Base-by-base conservation (phyloP, 2,797 vertebrate genomes). In the Intellagama lesueurii region DNA sequence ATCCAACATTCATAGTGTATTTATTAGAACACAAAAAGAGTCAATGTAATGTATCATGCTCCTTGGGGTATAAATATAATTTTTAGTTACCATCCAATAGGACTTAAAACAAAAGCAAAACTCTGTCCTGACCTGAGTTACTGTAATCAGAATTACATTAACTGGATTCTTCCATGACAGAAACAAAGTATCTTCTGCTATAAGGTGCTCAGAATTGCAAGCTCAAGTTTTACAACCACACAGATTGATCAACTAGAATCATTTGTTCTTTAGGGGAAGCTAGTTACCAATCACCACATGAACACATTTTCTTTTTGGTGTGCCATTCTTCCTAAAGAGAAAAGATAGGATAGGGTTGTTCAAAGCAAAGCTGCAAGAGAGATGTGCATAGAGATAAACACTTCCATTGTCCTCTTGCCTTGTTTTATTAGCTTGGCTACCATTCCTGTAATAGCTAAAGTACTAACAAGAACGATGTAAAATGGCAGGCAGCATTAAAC, bases 401-500 rank as follows among this genome's bases (percentile, higher is more conserved):
- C 30, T 70, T 80, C 28, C 66, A 80, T 80, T 64, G 17, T 72
- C 30, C 64, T 80, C 49, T 73, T 75, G 69, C 77, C 40, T 66
- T 73, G 40, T 60, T 85, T 89, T 80, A 73, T 64, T 64, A 84
- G 66, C 49, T 64, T n/a, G 52, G 85, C 1, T 77, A 68, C 0
- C 5, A 81, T 49, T 47, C 17, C 47, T 75, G 28, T 86, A 81
- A 30, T 14, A 84, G 56, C 0, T 30, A 8, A 79, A 49, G 88
- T 26, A 40, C 47, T 64, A 86, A 66, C 0, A 26, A 52, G 52
- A 64, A 44, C 9, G 4, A 3, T 76, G 24, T 69, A 90, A 85
- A 92, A 86, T 12, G 81, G 70, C 76, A 85, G 72, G 2, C 52
- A 81, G n/a, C 26, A 85, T 35, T 70, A 80, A 78, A 16, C 87